phyloP scores from a whole-genome alignment of 2,797 vertebrate genomes.

The Nothura maculosa region DNA sequence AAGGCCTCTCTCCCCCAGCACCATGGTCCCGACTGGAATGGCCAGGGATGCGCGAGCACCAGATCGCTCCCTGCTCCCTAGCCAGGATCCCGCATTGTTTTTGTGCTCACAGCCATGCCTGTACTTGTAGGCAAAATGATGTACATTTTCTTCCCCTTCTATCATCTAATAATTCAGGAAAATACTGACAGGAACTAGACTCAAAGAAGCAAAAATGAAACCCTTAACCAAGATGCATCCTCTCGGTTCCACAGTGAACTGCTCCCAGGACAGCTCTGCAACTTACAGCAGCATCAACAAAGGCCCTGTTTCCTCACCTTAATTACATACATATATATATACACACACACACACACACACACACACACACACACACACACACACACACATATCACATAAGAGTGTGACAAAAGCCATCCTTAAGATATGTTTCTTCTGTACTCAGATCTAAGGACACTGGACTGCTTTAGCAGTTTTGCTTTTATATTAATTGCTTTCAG shows the following conservation, averaged over 20 bases:
- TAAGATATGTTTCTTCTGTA: not conserved
- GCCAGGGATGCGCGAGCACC: not conserved
- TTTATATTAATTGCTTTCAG: not conserved
- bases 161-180: not conserved
- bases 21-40: rapidly evolving
- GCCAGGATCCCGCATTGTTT: not conserved
- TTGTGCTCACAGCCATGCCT: not conserved
- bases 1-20: not conserved
- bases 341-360: too few relatives aligned
- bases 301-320: not conserved
- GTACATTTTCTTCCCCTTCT: not conserved
- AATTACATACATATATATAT: not conserved
- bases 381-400: too few relatives aligned
- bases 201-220: not conserved
- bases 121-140: not conserved
- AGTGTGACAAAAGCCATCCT: not conserved
- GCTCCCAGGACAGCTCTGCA: not conserved
- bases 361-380: too few relatives aligned
- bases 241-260: not conserved
- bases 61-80: not conserved
- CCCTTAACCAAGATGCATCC: not conserved
- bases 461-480: not conserved
- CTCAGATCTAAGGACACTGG: not conserved
- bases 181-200: not conserved
- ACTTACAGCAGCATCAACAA: not conserved